A percentile compares a stretch with the other conserved stretches of the same genome.
Evolutionary conservation across 2,888 invertebrate species (phyloP).

Genomic region (Synanthedon tipuliformis): DNA sequence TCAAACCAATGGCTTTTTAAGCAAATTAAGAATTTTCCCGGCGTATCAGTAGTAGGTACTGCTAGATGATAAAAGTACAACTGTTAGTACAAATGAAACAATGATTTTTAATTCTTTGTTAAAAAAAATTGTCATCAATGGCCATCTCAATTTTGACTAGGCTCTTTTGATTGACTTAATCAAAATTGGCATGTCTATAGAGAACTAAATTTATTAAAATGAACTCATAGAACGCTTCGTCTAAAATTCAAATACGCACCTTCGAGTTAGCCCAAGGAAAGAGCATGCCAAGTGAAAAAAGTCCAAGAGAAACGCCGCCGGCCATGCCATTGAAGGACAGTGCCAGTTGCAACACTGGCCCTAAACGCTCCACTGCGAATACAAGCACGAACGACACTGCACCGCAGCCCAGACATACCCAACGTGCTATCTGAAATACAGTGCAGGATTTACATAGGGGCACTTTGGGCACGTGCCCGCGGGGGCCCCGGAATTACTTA

Average conservation of each 20-base stretch:
- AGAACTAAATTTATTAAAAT: neutral
- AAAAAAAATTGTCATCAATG: too few species aligned
- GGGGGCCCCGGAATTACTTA: too few species aligned
- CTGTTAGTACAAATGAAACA: too few species aligned
- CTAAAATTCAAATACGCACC: constrained; percentile 42
- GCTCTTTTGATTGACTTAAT: neutral
- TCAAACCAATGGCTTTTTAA: too few species aligned
- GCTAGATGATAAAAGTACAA: too few species aligned
- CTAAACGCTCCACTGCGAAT: constrained; percentile 87
- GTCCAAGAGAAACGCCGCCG: constrained; percentile 87
- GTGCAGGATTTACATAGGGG: too few species aligned
- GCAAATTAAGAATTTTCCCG: too few species aligned
- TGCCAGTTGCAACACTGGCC: constrained; percentile 90
- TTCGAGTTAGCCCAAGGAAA: constrained; percentile 88
- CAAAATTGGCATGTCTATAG: neutral
- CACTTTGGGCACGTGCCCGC: too few species aligned
- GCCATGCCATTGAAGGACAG: constrained; percentile 90
- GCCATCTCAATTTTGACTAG: too few species aligned
- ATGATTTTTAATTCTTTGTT: too few species aligned
- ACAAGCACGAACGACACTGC: constrained; percentile 82
- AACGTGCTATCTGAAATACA: constrained; percentile 51
- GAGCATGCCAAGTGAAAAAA: constrained; percentile 90
- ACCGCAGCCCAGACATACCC: constrained; percentile 79
- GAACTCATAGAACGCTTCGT: neutral
- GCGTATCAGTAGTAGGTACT: too few species aligned